Evolutionary conservation across 2,888 invertebrate genomes (phyloP).

Genomic region (Buathra laborator): DNA sequence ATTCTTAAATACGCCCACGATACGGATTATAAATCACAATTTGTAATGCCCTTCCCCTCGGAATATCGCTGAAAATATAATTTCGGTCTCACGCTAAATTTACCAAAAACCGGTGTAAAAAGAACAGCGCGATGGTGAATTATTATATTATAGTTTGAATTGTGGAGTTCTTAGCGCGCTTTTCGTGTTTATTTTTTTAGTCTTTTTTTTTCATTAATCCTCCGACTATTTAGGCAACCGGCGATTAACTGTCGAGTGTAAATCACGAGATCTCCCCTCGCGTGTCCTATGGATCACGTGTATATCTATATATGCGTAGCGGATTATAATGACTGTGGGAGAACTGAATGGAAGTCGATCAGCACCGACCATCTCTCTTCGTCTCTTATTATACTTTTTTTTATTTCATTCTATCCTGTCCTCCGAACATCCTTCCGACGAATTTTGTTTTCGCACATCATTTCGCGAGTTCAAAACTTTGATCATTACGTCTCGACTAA

Average conservation of each 20-base stretch:
- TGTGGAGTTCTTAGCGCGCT: not conserved
- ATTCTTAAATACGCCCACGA: constrained; percentile 66
- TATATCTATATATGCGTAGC: not conserved
- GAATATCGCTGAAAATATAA: constrained; percentile 17
- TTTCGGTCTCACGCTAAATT: constrained; percentile 37
- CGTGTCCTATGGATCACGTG: constrained; percentile 5
- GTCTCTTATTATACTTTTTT: constrained; percentile 1
- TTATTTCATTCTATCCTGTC: not conserved
- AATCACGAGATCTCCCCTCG: constrained; percentile 30
- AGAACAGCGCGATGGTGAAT: not conserved
- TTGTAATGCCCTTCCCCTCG: constrained; percentile 41
- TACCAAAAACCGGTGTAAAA: not conserved
- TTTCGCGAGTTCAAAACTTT: constrained; percentile 8
- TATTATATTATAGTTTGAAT: constrained; percentile 1
- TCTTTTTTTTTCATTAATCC: constrained; percentile 4
- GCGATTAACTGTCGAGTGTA: constrained; percentile 44
- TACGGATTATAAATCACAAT: constrained; percentile 65
- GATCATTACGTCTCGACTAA: constrained; percentile 18
- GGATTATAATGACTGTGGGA: constrained; percentile 43
- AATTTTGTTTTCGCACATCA: constrained; percentile 26
- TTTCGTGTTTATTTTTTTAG: not conserved
- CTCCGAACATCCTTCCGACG: constrained; percentile 13
- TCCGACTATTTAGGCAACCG: constrained; percentile 11
- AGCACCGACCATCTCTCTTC: constrained; percentile 17
- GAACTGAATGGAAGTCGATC: constrained; percentile 43